Evolutionary conservation across 2,888 invertebrate genomes (phyloP).

Genomic region (Buathra laborator): DNA sequence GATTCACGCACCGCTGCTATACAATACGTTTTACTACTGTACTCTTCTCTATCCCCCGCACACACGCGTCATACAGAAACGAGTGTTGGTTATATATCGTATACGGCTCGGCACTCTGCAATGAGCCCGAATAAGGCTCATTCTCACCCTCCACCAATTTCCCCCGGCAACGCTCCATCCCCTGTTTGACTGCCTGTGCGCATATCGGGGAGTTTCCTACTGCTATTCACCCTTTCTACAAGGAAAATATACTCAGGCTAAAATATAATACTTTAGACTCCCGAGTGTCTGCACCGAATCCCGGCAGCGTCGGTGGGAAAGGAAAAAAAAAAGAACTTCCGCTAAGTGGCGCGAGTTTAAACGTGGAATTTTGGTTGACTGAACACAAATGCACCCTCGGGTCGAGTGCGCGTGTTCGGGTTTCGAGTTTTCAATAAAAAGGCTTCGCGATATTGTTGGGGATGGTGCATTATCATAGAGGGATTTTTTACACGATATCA

Average conservation of each 20-base stretch:
- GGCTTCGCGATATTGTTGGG: neutral
- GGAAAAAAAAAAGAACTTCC: conserved; percentile 25
- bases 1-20: conserved; percentile 41
- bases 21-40: conserved; percentile 17
- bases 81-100: conserved; percentile 22
- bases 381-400: conserved; percentile 21
- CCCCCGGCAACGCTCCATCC: neutral
- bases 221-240: conserved; percentile 7
- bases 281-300: neutral
- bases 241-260: conserved; percentile 3
- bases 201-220: conserved; percentile 28
- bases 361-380: conserved; percentile 1
- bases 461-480: neutral
- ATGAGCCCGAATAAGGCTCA: conserved; percentile 36
- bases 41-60: neutral
- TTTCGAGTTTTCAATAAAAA: conserved; percentile 18
- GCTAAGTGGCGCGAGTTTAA: conserved; percentile 29
- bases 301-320: conserved; percentile 3
- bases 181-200: conserved; percentile 14
- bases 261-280: neutral
- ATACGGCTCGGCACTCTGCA: conserved; percentile 9
- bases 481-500: conserved; percentile 3
- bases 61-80: conserved; percentile 9
- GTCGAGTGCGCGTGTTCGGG: conserved; percentile 3
- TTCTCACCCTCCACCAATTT: conserved; percentile 37